These are phyloP conservation scores for Callosobruchus maculatus DNA, from an alignment of 2,888 invertebrate species.

Conservation along the genomic window DNA sequence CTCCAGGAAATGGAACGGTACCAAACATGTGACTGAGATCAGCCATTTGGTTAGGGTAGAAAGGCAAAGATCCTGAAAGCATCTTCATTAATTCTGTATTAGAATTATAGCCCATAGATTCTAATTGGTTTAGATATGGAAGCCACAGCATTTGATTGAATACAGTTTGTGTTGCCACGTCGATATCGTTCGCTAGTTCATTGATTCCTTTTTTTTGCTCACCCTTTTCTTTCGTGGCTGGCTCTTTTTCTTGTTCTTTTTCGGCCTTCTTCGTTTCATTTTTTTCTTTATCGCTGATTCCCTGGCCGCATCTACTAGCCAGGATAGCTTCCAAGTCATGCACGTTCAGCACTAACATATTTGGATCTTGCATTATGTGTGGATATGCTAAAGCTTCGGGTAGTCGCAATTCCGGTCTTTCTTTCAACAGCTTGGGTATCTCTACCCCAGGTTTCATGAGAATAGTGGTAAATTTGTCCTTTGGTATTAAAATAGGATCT, in stretches of 20 bases:
- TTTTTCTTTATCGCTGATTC: slow-evolving; percentile 27
- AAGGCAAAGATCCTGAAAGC: slow-evolving; percentile 47
- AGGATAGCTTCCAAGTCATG: slow-evolving; percentile 67
- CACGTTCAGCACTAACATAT: slow-evolving; percentile 73
- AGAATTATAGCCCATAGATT: slow-evolving; percentile 55
- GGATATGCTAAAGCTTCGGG: slow-evolving; percentile 73
- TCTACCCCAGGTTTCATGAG: slow-evolving; percentile 70
- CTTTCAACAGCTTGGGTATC: slow-evolving; percentile 69
- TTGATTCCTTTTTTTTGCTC: slow-evolving; percentile 25
- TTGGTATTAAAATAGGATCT: slow-evolving; percentile 77
- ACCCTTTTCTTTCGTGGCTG: slow-evolving; percentile 10
- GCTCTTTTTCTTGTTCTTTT: slow-evolving; percentile 24
- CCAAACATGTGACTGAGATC: slow-evolving; percentile 53
- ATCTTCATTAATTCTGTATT: slow-evolving; percentile 58
- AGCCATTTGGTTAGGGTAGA: slow-evolving; percentile 47
- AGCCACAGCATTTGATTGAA: slow-evolving; percentile 73
- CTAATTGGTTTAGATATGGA: slow-evolving; percentile 64
- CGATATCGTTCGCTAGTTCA: slow-evolving; percentile 61
- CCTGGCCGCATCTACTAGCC: slow-evolving; percentile 39
- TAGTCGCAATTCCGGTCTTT: slow-evolving; percentile 68
- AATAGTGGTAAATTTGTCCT: slow-evolving; percentile 68
- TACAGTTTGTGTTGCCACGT: slow-evolving; percentile 66
- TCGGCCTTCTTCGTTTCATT: slow-evolving; percentile 33
- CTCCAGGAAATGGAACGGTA: slow-evolving; percentile 48
- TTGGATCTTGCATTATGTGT: slow-evolving; percentile 70